A percentile compares a stretch with the other conserved stretches of the same genome.
Evolutionary conservation across 2,113 vertebrate genomes (phyloP).

Genomic region (Anguilla japonica): DNA sequence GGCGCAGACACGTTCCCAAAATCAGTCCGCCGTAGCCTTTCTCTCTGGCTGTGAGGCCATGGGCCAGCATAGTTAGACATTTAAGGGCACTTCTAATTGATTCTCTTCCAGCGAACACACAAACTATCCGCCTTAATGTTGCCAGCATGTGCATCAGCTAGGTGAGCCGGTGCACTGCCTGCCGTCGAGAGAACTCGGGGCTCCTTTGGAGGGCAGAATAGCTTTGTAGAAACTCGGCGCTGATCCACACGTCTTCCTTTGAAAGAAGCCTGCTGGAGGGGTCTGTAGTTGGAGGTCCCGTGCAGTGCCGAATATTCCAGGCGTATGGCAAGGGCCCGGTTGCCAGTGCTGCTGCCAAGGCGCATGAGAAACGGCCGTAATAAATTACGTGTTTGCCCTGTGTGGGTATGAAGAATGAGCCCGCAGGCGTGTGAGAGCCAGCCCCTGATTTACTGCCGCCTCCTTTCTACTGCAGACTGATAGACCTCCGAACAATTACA

Average conservation of each 20-base stretch:
- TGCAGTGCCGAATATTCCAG: neutral
- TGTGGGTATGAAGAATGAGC: neutral
- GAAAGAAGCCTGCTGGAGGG: neutral
- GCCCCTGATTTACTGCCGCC: neutral
- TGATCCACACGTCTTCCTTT: neutral
- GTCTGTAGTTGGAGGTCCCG: neutral
- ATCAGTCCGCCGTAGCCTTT: neutral
- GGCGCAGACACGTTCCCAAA: neutral
- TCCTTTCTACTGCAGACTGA: constrained; percentile 8
- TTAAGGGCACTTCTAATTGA: neutral
- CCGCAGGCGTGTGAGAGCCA: neutral
- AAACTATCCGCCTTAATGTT: neutral
- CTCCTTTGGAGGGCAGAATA: neutral
- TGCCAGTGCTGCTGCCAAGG: neutral
- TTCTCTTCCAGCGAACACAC: neutral
- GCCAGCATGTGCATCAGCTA: neutral
- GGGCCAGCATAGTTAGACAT: neutral
- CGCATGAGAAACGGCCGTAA: neutral
- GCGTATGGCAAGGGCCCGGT: neutral
- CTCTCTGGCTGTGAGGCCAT: neutral
- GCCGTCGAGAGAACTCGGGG: neutral
- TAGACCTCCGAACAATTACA: constrained; percentile 15
- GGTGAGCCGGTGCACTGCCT: neutral
- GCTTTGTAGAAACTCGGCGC: neutral
- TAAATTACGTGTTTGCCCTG: constrained; percentile 1